A percentile compares a stretch with the other conserved stretches of the same genome.
Conservation (phyloP, 2,113 vertebrate species). For the Scomber colias region DNA sequence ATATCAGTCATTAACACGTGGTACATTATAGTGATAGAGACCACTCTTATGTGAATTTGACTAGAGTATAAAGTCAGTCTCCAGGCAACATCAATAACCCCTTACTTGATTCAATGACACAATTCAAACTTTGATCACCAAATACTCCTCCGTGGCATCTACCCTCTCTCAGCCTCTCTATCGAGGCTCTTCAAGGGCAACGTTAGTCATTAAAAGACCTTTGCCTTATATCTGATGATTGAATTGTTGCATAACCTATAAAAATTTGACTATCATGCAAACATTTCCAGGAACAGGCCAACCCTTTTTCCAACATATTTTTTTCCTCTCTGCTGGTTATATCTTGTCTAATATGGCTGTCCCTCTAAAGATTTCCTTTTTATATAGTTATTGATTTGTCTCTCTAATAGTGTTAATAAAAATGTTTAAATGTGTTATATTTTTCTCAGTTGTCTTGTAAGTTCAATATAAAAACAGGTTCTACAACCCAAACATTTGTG, state of each 20-base stretch:
- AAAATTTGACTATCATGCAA: background rate
- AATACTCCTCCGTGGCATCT: background rate
- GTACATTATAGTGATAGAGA: too few relatives aligned
- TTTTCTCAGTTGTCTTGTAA: background rate
- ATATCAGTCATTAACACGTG: background rate
- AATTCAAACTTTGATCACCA: background rate
- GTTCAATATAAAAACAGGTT: background rate
- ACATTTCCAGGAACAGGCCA: background rate
- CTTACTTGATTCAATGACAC: background rate
- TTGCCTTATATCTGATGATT: background rate
- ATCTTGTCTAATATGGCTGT: background rate
- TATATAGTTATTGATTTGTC: background rate
- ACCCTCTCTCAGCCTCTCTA: background rate
- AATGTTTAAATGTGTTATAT: background rate
- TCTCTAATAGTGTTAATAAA: background rate
- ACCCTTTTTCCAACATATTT: background rate
- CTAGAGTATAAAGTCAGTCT: background rate
- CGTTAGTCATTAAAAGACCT: background rate
- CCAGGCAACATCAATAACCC: slow-evolving; percentile 5
- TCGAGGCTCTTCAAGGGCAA: background rate
- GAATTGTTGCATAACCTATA: background rate
- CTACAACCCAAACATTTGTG: background rate
- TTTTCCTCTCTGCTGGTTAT: background rate
- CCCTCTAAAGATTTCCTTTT: background rate
- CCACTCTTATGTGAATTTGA: background rate